Evolutionary conservation across 2,797 vertebrate species (phyloP), one percentile per base, ranked within the genome.

Genomic region (Tokudaia muenninki): DNA sequence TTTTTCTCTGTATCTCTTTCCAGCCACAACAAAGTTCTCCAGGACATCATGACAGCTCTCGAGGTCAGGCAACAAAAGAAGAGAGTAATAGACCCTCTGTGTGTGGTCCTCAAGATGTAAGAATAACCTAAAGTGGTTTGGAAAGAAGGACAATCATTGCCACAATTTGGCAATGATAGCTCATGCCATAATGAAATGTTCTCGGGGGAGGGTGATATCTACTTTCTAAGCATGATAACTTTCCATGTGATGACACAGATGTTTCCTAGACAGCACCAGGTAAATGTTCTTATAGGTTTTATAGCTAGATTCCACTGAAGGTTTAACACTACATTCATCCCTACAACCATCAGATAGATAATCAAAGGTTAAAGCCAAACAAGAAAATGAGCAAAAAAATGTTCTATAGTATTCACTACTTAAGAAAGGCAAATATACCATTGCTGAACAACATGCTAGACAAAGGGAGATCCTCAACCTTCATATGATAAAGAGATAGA

Each of bases 31-130:
- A 70, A 95, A 98, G 82, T 65, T 31, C 57, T 61, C 96, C 96
- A 72, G 93, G 78, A 96, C 98, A 94, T 80, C 98, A 94, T 89
- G 97, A 97, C 47, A 97, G 55, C 63, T 92, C 95, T 82, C 97
- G 52, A 0, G 5, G 75, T 90, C 80, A 94, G 31, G 97, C 97
- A 77, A 94, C 72, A 95, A 98, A 97, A 92, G 95, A 97, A 94
- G 98, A 98, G 94, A 98, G 97, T 50, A 90, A 84, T 72, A 98
- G 83, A 57, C 83, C 84, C 59, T 94, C 97, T 80, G 97, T 97
- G 8, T 98, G 98, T 2, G 88, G 95, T 97, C 97, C 98, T 96
- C 98, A 98, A 97, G 93, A 98, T 22, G 99, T 99, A 98, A 99
- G 98, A 61, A 86, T 79, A 96, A 57, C 41, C 95, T 44, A 22